Base-by-base conservation (phyloP, 53 echinoderm and acorn worm species). In the Hippasteria phrygiana region DNA sequence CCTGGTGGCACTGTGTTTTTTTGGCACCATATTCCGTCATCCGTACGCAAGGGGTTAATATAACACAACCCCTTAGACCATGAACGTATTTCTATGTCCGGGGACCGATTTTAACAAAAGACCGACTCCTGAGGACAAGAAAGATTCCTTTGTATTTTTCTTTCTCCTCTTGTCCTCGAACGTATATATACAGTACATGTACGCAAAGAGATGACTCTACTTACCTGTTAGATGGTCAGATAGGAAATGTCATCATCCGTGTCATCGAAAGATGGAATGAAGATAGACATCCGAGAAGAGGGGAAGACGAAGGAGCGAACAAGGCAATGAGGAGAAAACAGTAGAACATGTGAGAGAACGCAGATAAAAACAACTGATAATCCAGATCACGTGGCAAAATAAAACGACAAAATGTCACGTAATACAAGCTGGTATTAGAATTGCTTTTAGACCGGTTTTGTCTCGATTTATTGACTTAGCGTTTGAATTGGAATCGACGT, bases 181-280 rank as follows among this genome's bases (percentile, higher is more conserved):
- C n/a, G 26, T 17, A 59, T 24, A 59, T 3, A 26, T n/a, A 67
- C 0, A 20, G 34, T 22, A 67, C 9, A 67, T 34, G 27, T 3
- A 11, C 37, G 1, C 27, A 67, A 33, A 67, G 37, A 67, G 27
- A 67, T 16, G 33, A 29, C 34, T 65, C 37, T 17, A 67, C 69
- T 67, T 67, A 67, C 69, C 69, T 67, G 36, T 13, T 24, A 59
- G 59, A 59, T 59, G 59, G 22, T 26, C n/a, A n/a, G 59, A 59
- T 24, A 18, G 59, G 7, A 26, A 59, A 59, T 59, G 26, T 59
- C 17, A 33, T 7, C 13, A 48, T 48, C 14, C 48, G 8, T 7
- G 48, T n/a, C 14, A 67, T 3, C 47, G 35, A 22, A 46, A 20
- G 46, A 10, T 18, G 35, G 43, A 43, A 11, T 22, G 7, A 75